These are phyloP conservation scores for Anableps anableps DNA, from an alignment of 2,797 vertebrate species.

Conservation along the genomic window DNA sequence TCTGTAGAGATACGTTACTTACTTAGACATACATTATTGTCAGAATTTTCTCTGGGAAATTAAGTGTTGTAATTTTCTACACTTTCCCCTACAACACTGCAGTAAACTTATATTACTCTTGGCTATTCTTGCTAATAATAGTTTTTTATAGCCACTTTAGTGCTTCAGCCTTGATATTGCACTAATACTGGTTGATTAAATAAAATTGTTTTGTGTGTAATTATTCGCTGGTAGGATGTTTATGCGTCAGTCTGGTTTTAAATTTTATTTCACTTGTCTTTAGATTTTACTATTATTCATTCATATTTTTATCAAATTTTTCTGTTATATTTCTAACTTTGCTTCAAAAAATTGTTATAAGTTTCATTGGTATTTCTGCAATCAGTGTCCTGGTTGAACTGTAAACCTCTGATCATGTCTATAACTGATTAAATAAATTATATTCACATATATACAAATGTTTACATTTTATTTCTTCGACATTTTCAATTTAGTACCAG, in stretches of 20 bases:
- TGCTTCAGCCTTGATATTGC: conserved; percentile 55
- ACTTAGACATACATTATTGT: not conserved
- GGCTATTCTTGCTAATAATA: conserved; percentile 40
- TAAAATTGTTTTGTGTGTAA: conserved; percentile 11
- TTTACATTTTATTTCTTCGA: too few species aligned
- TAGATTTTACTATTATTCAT: conserved; percentile 9
- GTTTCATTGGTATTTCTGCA: not conserved
- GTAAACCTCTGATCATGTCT: too few species aligned
- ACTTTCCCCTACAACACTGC: conserved; percentile 4
- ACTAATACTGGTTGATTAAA: not conserved
- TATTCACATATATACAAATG: too few species aligned
- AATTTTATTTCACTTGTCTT: not conserved
- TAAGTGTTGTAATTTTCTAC: conserved; percentile 7
- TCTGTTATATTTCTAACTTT: conserved; percentile 15
- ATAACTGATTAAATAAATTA: too few species aligned
- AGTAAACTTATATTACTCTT: conserved; percentile 49
- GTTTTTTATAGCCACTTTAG: conserved; percentile 42
- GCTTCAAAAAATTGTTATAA: conserved; percentile 31
- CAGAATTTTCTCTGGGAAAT: conserved; percentile 2
- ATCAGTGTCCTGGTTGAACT: not conserved
- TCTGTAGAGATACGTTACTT: not conserved
- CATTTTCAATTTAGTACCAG: too few species aligned
- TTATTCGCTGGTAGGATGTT: not conserved
- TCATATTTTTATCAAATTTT: conserved; percentile 27
- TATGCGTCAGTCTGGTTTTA: not conserved